Conservation (phyloP, 2,797 vertebrate species). For the Harpagifer antarcticus region DNA sequence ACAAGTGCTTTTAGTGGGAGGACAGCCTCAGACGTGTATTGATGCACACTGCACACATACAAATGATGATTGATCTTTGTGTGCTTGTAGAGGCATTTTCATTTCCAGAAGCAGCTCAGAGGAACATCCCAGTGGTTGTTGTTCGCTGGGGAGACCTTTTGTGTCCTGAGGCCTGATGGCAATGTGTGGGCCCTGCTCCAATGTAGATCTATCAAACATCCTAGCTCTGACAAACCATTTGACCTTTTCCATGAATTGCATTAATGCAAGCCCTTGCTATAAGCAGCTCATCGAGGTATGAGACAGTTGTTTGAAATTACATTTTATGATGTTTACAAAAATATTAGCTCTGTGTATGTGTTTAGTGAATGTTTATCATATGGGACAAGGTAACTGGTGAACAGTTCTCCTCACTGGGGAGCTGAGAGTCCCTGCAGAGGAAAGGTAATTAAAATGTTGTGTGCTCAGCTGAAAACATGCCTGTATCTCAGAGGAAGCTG, state of each 20-base stretch:
- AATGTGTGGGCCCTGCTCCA: constrained; percentile 2
- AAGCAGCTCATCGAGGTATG: constrained; percentile 10
- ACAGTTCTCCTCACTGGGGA: constrained; percentile 68
- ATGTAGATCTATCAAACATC: background rate
- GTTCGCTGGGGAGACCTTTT: constrained; percentile 3
- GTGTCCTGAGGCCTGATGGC: background rate
- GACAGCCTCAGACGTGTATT: constrained; percentile 24
- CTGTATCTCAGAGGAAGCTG: constrained; percentile 50
- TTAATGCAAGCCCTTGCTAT: constrained; percentile 23
- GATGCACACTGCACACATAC: constrained; percentile 19
- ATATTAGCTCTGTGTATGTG: constrained; percentile 41
- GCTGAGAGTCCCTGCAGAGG: constrained; percentile 63
- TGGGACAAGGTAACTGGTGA: constrained; percentile 67
- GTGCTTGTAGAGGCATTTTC: constrained; percentile 10
- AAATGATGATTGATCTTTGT: constrained; percentile 27
- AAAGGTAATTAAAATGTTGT: constrained; percentile 84
- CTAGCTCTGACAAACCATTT: constrained; percentile 16
- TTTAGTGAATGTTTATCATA: constrained; percentile 62
- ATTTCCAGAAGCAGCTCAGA: background rate
- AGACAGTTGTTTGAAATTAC: constrained; percentile 34
- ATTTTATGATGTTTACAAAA: constrained; percentile 47
- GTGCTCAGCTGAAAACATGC: constrained; percentile 72
- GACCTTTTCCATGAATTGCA: background rate
- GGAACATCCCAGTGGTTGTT: background rate
- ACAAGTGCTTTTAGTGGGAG: constrained; percentile 46